Evolutionary conservation across 1,140 invertebrate species (phyloP), one percentile per base, ranked within the genome.

Genomic region (Euura saliciscinereae): DNA sequence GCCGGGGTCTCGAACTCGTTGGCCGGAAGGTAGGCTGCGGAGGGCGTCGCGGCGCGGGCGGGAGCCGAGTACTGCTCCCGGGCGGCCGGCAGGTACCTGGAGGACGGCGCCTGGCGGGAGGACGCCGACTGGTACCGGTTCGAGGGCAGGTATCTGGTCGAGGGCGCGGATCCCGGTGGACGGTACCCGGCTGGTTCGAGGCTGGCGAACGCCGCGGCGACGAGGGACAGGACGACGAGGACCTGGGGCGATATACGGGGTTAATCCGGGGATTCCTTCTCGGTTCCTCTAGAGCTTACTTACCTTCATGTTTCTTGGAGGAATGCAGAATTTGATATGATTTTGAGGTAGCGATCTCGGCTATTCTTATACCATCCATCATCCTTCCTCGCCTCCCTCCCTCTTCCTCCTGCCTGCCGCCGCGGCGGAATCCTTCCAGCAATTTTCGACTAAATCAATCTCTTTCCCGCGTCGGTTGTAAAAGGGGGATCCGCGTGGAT

Each of bases 161-260:
- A 70, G 4, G 71, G 59, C 2, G 64, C 66, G 11, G 66, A 68
- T 42, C 75, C 75, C 45, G 79, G 79, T 13, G 77, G 72, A 43
- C 70, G 76, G 72, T 82, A 84, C 10, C 78, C 78, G 2, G 73
- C 67, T 8, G 82, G 82, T 66, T 84, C 81, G 45, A 84, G 71
- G 66, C 82, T 84, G 2, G 68, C 81, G 43, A 73, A 46, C 4
- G 76, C 74, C 68, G 73, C 59, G 4, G 75, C 64, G 6, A 69
- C 5, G 7, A 79, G 42, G 43, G 75, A 78, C 2, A 83, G 66
- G n/a, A 77, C 74, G 13, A 81, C 66, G 13, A 81, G n/a, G 42
- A 73, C 66, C 80, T 80, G 71, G 8, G 46, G 71, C 51, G 44
- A 71, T 66, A 1, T 13, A 59, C 51, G 13, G 51, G 10, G 10